phyloP scores from a whole-genome alignment of 1,140 invertebrate species.

The Cyrtorhinus lividipennis region DNA sequence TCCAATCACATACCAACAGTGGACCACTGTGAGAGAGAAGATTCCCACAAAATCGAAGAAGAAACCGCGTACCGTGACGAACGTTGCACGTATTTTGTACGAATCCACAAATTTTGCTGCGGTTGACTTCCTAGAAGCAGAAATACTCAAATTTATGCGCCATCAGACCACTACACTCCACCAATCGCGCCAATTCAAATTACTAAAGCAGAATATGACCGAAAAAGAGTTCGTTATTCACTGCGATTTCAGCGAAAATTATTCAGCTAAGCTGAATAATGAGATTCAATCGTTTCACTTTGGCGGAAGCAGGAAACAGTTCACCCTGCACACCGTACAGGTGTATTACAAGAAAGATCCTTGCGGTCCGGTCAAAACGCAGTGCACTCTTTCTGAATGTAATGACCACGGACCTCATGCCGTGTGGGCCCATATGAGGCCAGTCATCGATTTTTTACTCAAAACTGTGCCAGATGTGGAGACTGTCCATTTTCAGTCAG shows the following conservation, averaged over 20 bases:
- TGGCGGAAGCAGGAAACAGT: conserved; percentile 26
- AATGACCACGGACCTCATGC: conserved; percentile 28
- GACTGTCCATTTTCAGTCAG: conserved; percentile 14
- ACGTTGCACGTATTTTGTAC: background rate
- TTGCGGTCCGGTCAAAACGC: conserved; percentile 13
- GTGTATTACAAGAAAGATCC: conserved; percentile 21
- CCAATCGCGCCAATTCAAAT: background rate
- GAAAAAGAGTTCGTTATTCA: conserved; percentile 25
- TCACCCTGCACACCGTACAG: conserved; percentile 29
- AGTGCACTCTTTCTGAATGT: conserved; percentile 28
- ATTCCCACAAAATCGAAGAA: background rate
- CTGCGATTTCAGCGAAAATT: conserved; percentile 30
- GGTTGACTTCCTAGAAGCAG: background rate
- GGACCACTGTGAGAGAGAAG: background rate
- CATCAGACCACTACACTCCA: background rate
- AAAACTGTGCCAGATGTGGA: background rate
- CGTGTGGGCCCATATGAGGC: conserved; percentile 28
- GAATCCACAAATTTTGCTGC: background rate
- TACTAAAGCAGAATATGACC: background rate
- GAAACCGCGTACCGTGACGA: background rate
- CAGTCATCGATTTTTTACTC: conserved; percentile 22
- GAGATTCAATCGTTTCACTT: conserved; percentile 29
- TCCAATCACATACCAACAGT: background rate
- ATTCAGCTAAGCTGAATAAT: conserved; percentile 27
- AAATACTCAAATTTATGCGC: background rate